Conservation (phyloP, 1,140 invertebrate genomes). For the Agrilus planipennis region DNA sequence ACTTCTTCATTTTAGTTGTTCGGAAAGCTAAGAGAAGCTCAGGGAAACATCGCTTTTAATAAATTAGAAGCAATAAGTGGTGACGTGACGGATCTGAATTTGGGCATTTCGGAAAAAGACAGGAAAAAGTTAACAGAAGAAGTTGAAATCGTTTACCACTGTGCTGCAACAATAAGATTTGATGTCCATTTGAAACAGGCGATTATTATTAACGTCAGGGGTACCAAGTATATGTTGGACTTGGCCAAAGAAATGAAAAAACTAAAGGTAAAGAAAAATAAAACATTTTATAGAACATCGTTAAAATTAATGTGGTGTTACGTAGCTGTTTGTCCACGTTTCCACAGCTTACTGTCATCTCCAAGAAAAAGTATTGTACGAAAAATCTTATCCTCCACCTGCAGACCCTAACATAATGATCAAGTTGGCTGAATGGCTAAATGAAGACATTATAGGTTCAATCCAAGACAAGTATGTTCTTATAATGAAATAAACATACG, state of each 20-base stretch:
- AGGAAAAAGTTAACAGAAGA: conserved; percentile 37
- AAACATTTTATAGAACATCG: conserved; percentile 44
- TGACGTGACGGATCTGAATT: conserved; percentile 54
- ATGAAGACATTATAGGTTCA: conserved; percentile 54
- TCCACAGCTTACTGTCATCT: conserved; percentile 61
- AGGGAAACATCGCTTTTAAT: conserved; percentile 28
- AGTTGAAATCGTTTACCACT: conserved; percentile 51
- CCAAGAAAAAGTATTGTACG: conserved; percentile 52
- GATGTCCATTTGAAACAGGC: conserved; percentile 51
- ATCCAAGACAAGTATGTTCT: conserved; percentile 52
- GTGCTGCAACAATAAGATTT: conserved; percentile 55
- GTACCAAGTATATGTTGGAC: conserved; percentile 49
- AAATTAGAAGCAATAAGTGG: conserved; percentile 65
- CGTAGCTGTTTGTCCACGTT: conserved; percentile 38
- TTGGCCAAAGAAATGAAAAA: conserved; percentile 45
- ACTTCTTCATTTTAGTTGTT: too few species aligned
- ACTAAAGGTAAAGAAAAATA: conserved; percentile 23
- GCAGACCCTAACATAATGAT: conserved; percentile 57
- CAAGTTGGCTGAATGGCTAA: conserved; percentile 64
- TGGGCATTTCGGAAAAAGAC: conserved; percentile 39
- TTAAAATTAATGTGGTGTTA: not conserved
- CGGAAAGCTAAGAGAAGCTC: conserved; percentile 8
- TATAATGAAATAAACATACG: too few species aligned
- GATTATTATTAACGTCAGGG: conserved; percentile 41
- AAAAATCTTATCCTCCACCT: conserved; percentile 51